Base-by-base conservation (phyloP, 2,797 vertebrate species). In the Lepilemur septentrionalis region DNA sequence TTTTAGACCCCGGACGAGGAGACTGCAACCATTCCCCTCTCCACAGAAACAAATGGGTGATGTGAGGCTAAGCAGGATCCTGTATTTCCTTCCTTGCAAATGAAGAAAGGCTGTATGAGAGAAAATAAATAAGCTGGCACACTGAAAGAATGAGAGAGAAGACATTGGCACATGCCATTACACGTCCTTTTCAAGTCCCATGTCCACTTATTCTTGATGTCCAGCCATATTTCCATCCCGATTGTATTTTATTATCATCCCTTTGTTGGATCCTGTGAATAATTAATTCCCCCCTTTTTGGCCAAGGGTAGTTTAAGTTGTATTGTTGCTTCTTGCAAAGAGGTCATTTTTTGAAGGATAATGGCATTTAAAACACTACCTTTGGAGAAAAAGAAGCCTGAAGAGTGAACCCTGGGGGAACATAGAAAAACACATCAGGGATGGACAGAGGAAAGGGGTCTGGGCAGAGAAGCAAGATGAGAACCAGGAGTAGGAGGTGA, bases 211-310 rank as follows among this genome's bases (percentile, higher is more conserved):
- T 73, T 92, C 30, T 76, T 91, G 67, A 30, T 89, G 30, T 65
- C 79, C 46, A 48, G 52, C 41, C 59, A 48, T 59, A 65, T 89
- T 65, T 82, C 75, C 87, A 28, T 55, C 28, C 67, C 18, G 30
- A 89, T 41, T 75, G 7, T 50, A 59, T 78, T 85, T 94, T 88
- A 76, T 72, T 88, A 75, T 89, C 46, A 61, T 69, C 22, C 17
- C 1, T 92, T 89, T 89, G 41, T 84, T 92, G 55, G 67, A 88
- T 73, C 43, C 17, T 85, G 20, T 81, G 63, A 89, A 93, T 96
- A 95, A 94, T 93, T 92, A 89, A 91, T 84, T 69, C 22, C 55
- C 65, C 8, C 22, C 6, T 59, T 91, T 88, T 70, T 15, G 43
- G 75, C 5, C 41, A 79, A 94, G 86, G 30, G 75, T 65, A 82